Evolutionary conservation across 2,797 vertebrate species (phyloP), one percentile per base, ranked within the genome.

Genomic region (Linurgus olivaceus): DNA sequence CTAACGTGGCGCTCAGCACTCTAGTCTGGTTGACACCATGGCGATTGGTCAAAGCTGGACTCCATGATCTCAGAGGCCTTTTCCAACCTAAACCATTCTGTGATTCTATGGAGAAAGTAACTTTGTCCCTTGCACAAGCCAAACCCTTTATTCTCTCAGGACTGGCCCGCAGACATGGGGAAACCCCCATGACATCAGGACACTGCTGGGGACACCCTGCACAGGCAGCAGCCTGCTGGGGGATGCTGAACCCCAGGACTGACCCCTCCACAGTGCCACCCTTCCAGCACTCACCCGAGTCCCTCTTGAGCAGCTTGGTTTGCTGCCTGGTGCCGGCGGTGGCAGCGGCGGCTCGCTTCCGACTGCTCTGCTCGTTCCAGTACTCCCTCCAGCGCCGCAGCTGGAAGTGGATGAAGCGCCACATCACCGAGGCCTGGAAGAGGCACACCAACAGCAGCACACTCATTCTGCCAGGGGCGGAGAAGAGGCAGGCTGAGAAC

Each of bases 391-490:
- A 99, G 95, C 99, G 99, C 54, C 99, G 98, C 96, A 99, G 98
- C 98, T 99, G 99, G 97, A 99, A 99, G 93, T 99, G 98, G 97
- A 99, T 99, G 96, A 99, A 99, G 97, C 98, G 98, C 99, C 99
- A 99, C 97, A 99, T 99, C 84, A 99, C 98, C 98, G 99, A 99
- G 59, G 99, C 99, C 97, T 99, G 99, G 86, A 98, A 99, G 58
- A 99, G 97, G 94, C 99, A 99, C 87, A 99, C 98, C 98, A 99
- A 97, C 88, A 99, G 98, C 91, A 99, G 97, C 97, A 99, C 98
- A 23, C 97, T 98, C 98, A 99, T 98, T 98, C 99, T 99, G 97
- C 16, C 17, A 88, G 51, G 94, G 86, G 79, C 0, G 33, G 91
- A 96, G 93, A 96, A 95, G 92, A 87, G 74, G 66, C 50, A 79